Percentiles rank a stretch among this genome's conserved stretches.
phyloP scores from a whole-genome alignment of 2,797 vertebrate species.

The Callimico goeldii region DNA sequence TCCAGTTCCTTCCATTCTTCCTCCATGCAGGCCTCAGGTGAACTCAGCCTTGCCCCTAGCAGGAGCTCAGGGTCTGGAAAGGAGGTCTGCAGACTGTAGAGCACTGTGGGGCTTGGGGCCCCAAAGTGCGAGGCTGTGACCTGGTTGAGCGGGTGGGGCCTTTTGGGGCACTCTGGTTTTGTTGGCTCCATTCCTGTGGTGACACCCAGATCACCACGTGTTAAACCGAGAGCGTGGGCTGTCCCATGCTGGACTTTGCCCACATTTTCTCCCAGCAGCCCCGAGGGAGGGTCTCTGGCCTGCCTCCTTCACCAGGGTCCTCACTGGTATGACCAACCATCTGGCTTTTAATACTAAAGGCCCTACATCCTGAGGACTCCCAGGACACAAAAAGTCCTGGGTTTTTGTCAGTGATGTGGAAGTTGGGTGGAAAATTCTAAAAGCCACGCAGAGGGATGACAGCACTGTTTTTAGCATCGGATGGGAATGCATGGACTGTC shows the following conservation, averaged over 20 bases:
- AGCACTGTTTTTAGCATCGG: not conserved
- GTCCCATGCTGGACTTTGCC: rapidly evolving
- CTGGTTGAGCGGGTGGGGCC: not conserved
- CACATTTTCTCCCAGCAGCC: rapidly evolving
- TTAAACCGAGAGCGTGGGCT: not conserved
- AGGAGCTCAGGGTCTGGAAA: not conserved
- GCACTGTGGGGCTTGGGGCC: not conserved
- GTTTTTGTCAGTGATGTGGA: not conserved
- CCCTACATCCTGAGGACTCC: not conserved
- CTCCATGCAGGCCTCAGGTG: not conserved
- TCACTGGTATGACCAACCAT: not conserved
- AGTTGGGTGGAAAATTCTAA: not conserved
- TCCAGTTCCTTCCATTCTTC: rapidly evolving
- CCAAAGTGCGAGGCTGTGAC: not conserved
- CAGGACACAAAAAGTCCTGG: not conserved
- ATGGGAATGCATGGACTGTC: rapidly evolving
- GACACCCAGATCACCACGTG: rapidly evolving
- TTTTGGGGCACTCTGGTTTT: not conserved
- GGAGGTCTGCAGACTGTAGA: not conserved
- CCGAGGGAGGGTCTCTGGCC: not conserved
- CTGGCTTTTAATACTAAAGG: not conserved
- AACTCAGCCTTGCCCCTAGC: not conserved
- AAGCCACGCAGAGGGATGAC: not conserved
- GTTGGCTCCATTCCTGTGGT: not conserved
- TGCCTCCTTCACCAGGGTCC: not conserved